Evolutionary conservation across 2,888 invertebrate genomes (phyloP).

Genomic region (Oegoconia quadripuncta): DNA sequence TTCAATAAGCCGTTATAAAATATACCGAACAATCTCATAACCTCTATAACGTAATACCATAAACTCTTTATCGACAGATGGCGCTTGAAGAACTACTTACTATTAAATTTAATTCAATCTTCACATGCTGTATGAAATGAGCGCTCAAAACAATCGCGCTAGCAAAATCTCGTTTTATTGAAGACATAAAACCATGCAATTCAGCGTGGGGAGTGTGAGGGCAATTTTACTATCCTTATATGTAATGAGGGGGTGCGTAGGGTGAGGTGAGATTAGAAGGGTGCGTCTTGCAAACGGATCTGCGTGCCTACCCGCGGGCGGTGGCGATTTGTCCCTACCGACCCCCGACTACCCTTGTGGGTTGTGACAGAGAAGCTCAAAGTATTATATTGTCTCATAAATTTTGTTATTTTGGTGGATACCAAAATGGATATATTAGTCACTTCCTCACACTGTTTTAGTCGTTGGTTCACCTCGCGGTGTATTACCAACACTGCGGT

Average conservation of each 20-base stretch:
- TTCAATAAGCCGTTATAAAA: too few species aligned
- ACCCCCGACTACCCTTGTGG: slow-evolving; percentile 54
- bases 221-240: slow-evolving; percentile 69
- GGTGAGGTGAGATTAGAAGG: slow-evolving; percentile 59
- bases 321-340: slow-evolving; percentile 69
- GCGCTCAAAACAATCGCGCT: slow-evolving; percentile 28
- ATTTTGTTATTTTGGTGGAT: slow-evolving; percentile 3
- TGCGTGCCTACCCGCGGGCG: slow-evolving; percentile 70
- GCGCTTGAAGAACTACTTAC: too few species aligned
- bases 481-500: too few species aligned
- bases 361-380: slow-evolving; percentile 36
- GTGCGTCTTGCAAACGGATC: slow-evolving; percentile 74
- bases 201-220: slow-evolving; percentile 40
- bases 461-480: too few species aligned
- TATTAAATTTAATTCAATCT: slow-evolving; percentile 4
- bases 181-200: slow-evolving; percentile 68
- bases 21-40: too few species aligned
- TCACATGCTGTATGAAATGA: slow-evolving; percentile 3
- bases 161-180: slow-evolving; percentile 53
- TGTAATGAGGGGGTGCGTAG: slow-evolving; percentile 61
- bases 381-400: slow-evolving; percentile 20
- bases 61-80: too few species aligned
- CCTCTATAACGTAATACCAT: too few species aligned
- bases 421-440: slow-evolving; percentile 2
- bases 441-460: too few species aligned